Conservation (phyloP, 1,140 invertebrate genomes). For the Pseudobourletiella spinata region DNA sequence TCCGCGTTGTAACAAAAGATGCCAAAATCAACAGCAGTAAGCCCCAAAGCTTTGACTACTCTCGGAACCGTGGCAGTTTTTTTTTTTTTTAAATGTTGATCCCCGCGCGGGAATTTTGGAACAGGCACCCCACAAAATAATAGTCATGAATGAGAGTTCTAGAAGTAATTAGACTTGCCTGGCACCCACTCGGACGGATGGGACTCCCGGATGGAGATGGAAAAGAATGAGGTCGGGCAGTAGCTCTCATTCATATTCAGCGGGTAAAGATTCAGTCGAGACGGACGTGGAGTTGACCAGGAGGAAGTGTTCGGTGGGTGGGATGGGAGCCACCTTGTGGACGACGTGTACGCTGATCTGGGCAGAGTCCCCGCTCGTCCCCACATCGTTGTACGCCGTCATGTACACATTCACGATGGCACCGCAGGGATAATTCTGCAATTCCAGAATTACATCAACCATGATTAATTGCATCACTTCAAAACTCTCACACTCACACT, state of each 20-base stretch:
- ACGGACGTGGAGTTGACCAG: slow-evolving; percentile 22
- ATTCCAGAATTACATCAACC: too few relatives aligned
- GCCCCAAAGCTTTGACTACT: too few relatives aligned
- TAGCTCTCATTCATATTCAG: slow-evolving; percentile 22
- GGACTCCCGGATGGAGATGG: slow-evolving; percentile 20
- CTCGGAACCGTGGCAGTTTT: too few relatives aligned
- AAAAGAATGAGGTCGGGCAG: slow-evolving; percentile 20
- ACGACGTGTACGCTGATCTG: slow-evolving; percentile 21
- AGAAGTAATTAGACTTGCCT: neutral
- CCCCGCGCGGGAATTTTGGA: too few relatives aligned
- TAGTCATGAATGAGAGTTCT: neutral
- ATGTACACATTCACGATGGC: slow-evolving; percentile 30
- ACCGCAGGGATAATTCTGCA: slow-evolving; percentile 21
- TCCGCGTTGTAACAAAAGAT: too few relatives aligned
- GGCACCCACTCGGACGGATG: slow-evolving; percentile 16
- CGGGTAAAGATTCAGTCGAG: slow-evolving; percentile 23
- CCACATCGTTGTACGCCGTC: slow-evolving; percentile 28
- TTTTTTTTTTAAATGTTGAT: too few relatives aligned
- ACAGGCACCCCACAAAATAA: too few relatives aligned
- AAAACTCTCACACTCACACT: too few relatives aligned
- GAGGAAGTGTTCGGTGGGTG: slow-evolving; percentile 15
- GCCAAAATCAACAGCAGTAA: too few relatives aligned
- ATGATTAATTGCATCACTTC: too few relatives aligned
- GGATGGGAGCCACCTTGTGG: slow-evolving; percentile 20
- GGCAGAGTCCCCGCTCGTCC: slow-evolving; percentile 18